phyloP scores from a whole-genome alignment of 2,113 vertebrate species.

The Chaetops frenatus region DNA sequence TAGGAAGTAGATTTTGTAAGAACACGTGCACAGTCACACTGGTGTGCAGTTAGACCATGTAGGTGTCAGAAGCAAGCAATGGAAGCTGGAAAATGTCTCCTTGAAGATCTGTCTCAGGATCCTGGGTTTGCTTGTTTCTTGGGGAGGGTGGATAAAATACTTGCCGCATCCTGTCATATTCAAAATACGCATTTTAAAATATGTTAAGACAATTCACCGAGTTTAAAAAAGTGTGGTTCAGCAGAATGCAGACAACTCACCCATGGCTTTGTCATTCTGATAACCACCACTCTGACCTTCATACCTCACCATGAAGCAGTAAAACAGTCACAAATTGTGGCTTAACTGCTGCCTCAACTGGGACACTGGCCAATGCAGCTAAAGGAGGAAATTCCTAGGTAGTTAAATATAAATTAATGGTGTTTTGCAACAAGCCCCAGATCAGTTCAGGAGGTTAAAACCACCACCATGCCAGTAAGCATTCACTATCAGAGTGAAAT shows the following conservation, averaged over 20 bases:
- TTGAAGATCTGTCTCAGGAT: background rate
- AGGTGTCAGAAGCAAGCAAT: background rate
- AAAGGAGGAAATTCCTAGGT: slow-evolving; percentile 27
- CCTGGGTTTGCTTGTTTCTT: background rate
- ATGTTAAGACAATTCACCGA: background rate
- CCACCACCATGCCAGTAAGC: background rate
- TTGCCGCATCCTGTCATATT: background rate
- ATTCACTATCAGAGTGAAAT: background rate
- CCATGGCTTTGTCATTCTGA: background rate
- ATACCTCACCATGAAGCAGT: background rate
- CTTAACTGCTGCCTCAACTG: background rate
- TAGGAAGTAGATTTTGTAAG: background rate
- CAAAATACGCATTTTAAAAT: background rate
- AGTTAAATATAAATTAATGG: slow-evolving; percentile 44
- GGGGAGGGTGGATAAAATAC: background rate
- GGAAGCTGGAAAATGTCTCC: background rate
- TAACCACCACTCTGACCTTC: slow-evolving; percentile 39
- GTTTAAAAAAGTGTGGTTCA: background rate
- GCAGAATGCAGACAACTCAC: background rate
- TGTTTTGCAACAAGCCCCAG: slow-evolving; percentile 5
- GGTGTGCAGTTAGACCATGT: background rate
- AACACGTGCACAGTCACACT: background rate
- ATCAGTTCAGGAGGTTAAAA: background rate
- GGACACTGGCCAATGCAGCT: background rate
- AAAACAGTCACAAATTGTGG: background rate